Evolutionary conservation across 1,140 invertebrate genomes (phyloP).

Genomic region (Akabosia matsudoensis): DNA sequence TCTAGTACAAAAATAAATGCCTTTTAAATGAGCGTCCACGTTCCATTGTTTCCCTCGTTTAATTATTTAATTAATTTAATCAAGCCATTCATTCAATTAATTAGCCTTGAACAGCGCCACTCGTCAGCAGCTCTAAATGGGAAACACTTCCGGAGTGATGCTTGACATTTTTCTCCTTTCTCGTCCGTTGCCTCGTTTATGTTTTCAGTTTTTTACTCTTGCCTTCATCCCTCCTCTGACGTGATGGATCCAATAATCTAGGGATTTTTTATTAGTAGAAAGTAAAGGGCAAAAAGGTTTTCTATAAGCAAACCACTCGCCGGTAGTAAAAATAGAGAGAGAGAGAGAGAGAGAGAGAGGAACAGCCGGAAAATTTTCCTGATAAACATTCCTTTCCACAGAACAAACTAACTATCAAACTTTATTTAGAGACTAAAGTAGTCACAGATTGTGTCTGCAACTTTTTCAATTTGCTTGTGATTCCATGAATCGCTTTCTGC

Average conservation of each 20-base stretch:
- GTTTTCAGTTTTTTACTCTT: no score
- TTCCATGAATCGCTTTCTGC: background rate
- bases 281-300: no score
- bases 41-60: background rate
- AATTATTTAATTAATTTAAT: constrained; percentile 17
- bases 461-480: background rate
- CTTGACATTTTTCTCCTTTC: background rate
- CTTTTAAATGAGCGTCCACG: background rate
- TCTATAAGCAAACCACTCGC: no score
- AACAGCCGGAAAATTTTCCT: background rate
- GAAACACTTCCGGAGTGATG: background rate
- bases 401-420: background rate
- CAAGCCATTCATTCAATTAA: constrained; percentile 17
- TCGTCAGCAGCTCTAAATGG: background rate
- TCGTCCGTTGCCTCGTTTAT: no score
- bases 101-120: background rate
- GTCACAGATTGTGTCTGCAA: background rate
- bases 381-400: background rate
- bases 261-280: no score
- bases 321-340: no score
- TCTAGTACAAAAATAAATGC: background rate
- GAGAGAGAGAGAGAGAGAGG: background rate
- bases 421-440: background rate
- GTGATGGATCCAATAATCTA: constrained; percentile 9
- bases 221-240: no score